Percentiles rank a stretch among this genome's conserved stretches.
These are phyloP conservation scores for Ursus arctos DNA, from an alignment of 2,113 vertebrate genomes.

Conservation along the genomic window DNA sequence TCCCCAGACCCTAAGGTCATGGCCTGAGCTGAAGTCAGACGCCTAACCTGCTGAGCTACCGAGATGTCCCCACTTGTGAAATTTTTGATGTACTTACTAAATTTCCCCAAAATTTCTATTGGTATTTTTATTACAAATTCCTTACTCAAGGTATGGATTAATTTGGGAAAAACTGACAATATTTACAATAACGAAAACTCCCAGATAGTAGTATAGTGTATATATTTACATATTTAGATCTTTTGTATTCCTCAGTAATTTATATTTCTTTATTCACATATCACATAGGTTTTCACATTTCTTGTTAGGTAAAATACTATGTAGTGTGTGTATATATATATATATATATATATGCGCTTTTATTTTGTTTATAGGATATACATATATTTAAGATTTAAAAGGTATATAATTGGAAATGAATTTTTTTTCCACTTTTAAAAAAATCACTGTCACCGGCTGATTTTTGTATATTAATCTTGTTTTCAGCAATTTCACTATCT, in stretches of 20 bases:
- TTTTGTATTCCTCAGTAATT: constrained; percentile 24
- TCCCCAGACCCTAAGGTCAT: background rate
- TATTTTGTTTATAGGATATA: background rate
- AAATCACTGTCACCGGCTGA: background rate
- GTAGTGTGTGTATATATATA: background rate
- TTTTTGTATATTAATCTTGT: constrained; percentile 55
- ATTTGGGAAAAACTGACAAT: background rate
- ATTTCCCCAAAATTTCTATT: background rate
- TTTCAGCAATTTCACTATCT: constrained; percentile 37
- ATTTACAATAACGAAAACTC: background rate
- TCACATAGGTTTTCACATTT: constrained; percentile 45
- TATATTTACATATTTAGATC: constrained; percentile 29
- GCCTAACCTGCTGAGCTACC: background rate
- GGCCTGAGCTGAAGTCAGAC: background rate
- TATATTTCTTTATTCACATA: constrained; percentile 14
- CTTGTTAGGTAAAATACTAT: background rate
- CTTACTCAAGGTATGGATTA: background rate
- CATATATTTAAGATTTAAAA: background rate
- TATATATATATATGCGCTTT: background rate
- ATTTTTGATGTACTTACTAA: constrained; percentile 14
- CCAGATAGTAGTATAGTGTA: background rate
- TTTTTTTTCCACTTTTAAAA: background rate
- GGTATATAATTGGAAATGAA: background rate
- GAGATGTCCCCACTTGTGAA: background rate
- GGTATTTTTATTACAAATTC: constrained; percentile 40